Evolutionary conservation across 2,797 vertebrate genomes (phyloP).

Genomic region (Lutjanus argentimaculatus): DNA sequence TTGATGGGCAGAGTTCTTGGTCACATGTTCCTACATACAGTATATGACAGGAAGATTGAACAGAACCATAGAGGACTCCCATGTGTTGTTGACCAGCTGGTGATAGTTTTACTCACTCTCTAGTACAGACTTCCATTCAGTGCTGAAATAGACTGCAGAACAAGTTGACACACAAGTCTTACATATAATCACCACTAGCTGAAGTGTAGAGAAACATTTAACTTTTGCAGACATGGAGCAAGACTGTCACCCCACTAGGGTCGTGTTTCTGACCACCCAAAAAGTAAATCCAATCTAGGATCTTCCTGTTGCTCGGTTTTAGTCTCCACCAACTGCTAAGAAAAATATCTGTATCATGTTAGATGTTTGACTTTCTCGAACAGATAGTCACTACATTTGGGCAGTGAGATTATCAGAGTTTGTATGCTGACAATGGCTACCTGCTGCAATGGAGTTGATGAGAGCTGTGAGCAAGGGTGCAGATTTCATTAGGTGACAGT

Average conservation of each 20-base stretch:
- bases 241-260: neutral
- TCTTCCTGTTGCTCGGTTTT: neutral
- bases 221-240: neutral
- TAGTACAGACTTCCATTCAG: neutral
- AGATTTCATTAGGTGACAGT: too few species aligned
- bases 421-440: neutral
- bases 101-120: neutral
- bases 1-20: neutral
- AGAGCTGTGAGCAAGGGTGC: neutral
- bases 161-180: too few species aligned
- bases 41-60: neutral
- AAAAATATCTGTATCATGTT: neutral
- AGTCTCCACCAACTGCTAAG: neutral
- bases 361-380: neutral
- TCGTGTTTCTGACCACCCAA: too few species aligned
- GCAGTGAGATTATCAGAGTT: neutral
- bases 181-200: too few species aligned
- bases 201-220: neutral
- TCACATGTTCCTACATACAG: constrained; percentile 9
- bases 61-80: neutral
- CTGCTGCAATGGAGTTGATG: neutral
- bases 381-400: neutral
- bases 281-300: too few species aligned
- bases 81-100: neutral
- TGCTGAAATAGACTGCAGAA: neutral